These are phyloP conservation scores for Epicampocera succincta DNA, from an alignment of 2,888 invertebrate species.

Conservation along the genomic window DNA sequence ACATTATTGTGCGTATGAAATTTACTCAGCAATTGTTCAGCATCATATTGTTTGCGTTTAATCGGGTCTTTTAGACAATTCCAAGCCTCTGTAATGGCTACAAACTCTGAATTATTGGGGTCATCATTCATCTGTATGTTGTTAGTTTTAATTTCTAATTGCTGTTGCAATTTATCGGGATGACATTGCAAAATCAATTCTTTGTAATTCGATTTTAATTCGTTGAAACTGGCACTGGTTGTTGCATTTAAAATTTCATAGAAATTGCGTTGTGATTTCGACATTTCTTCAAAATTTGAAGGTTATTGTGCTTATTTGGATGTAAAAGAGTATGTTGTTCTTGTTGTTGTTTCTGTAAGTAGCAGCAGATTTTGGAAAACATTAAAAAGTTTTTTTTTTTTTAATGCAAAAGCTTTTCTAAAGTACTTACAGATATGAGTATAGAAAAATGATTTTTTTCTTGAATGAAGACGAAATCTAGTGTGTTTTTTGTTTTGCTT, in stretches of 20 bases:
- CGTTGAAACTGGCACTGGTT: conserved; percentile 75
- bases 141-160: conserved; percentile 47
- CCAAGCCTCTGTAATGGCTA: conserved; percentile 87
- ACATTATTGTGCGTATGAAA: conserved; percentile 84
- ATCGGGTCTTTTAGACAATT: conserved; percentile 85
- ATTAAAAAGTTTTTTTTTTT: conserved; percentile 2
- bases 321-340: neutral
- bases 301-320: neutral
- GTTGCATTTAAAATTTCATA: conserved; percentile 78
- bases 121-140: conserved; percentile 43
- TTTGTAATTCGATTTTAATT: conserved; percentile 80
- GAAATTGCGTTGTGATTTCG: conserved; percentile 70
- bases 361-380: conserved; percentile 35
- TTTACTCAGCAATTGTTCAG: conserved; percentile 84
- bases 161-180: conserved; percentile 79
- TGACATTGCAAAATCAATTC: conserved; percentile 80
- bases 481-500: neutral
- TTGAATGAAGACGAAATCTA: conserved; percentile 45
- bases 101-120: conserved; percentile 78
- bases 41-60: conserved; percentile 86
- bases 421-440: conserved; percentile 62
- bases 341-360: conserved; percentile 48
- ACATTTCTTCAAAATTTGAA: conserved; percentile 15
- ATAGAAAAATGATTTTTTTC: conserved; percentile 36
- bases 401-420: conserved; percentile 9